Base-by-base conservation (phyloP, 1,140 invertebrate genomes). In the Scaptodrosophila lebanonensis region DNA sequence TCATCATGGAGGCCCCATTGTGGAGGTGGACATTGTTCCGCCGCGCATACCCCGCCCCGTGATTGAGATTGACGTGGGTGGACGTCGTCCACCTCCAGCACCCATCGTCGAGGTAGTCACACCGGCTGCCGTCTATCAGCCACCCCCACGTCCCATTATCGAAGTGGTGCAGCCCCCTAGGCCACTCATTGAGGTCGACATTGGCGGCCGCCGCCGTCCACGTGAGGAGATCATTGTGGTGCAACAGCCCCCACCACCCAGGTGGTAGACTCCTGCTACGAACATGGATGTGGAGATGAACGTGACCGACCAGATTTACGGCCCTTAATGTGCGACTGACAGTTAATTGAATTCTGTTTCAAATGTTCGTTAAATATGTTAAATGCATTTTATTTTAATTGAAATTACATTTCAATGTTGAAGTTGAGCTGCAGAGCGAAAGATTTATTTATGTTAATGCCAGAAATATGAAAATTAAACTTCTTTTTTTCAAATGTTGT, bases 11-110 rank as follows among this genome's bases (percentile, higher is more conserved):
- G 43, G 70, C 12, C 76, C 76, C 30, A 83, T 82, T 43, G 71
- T 82, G 12, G 76, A 82, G 53, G 76, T 82, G 7, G 76, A 83
- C 44, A 67, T 82, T 45, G 59, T 57, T 1, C 76, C 76, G 1
- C 70, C 77, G 0, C 69, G 76, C 44, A 30, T 82, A 3, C 75
- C 75, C 0, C 67, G 76, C 0, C 76, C 76, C n/a, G 32, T 76
- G 6, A 62, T 82, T 2, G 76, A 82, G 38, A 63, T 82, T 29
- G 76, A 60, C 35, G 43, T 82, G 13, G 69, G 75, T n/a, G 38
- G 62, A 0, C 61, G 69, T 16, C 69, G 73, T 33, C 75, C 61
- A 3, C 50, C 61, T n/a, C 53, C 43, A 7, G 27, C 73, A 8
- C 49, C 52, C 15, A 49, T 7, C 12, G 76, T 82, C 9, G 75